Evolutionary conservation across 2,797 vertebrate species (phyloP), one percentile per base, ranked within the genome.

Genomic region (Phoeniculus purpureus): DNA sequence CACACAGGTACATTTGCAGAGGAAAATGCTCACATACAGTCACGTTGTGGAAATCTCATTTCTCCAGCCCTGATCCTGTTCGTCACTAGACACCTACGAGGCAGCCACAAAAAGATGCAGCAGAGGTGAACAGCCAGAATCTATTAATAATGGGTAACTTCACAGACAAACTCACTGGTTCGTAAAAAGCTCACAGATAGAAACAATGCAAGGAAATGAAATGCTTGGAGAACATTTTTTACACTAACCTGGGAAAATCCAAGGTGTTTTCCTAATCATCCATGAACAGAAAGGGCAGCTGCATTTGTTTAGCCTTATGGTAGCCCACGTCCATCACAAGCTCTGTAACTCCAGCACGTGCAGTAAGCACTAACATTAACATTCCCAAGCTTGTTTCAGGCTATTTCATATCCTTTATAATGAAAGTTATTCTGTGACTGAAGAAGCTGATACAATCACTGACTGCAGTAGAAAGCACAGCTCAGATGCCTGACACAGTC

Each of bases 211-310:
- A 2, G 27, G 47, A 34, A 81, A 88, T 37, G 2, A 85, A 88
- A 84, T 11, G 17, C 20, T 74, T 26, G 0, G 23, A 50, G 47
- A 86, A 72, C 12, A 43, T 59, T 50, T 82, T 11, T 34, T 18
- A 55, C 34, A 92, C 75, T 60, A 54, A 93, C 73, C 85, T 91
- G 74, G 29, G 81, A 27, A 85, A 95, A 88, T 86, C 43, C 67
- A 60, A 79, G 34, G 34, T 75, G 55, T 60, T 82, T 66, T 76
- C 56, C 64, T 73, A 83, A 60, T 12, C 56, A 43, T 65, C 59
- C 48, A 75, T 7, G 27, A 87, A 68, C 34, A 88, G 64, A 65
- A 74, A 54, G 37, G 58, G 20, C 34, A 78, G 60, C 70, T 73
- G 50, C 29, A 47, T 74, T 68, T 85, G 26, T 85, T 89, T 85